These are phyloP conservation scores for Vulpes vulpes DNA, from an alignment of 2,113 vertebrate genomes.

Conservation along the genomic window DNA sequence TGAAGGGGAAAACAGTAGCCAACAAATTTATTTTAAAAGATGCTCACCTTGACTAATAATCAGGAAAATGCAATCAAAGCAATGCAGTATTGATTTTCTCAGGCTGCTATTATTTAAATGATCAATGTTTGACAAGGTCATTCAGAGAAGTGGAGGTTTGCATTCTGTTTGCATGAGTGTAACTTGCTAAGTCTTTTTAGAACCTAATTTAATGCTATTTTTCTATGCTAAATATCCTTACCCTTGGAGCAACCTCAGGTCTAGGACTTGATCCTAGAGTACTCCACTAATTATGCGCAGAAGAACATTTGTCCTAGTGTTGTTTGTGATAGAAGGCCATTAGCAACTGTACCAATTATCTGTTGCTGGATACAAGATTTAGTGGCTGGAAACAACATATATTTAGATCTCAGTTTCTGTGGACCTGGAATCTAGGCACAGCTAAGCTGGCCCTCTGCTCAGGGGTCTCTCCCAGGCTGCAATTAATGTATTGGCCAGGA, in stretches of 20 bases:
- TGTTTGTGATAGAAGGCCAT: neutral
- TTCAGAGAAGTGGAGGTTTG: neutral
- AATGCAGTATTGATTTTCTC: neutral
- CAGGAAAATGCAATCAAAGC: neutral
- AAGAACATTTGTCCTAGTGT: neutral
- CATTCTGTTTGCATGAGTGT: neutral
- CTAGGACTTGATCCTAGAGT: neutral
- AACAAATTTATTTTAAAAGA: neutral
- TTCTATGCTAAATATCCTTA: neutral
- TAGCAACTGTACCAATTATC: neutral
- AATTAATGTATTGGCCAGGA: neutral
- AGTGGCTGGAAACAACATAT: neutral
- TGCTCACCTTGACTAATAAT: neutral
- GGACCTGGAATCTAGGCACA: neutral
- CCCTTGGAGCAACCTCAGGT: neutral
- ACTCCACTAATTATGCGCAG: neutral
- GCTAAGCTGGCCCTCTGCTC: neutral
- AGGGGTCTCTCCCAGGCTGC: neutral
- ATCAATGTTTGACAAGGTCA: neutral
- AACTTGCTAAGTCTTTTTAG: conserved; percentile 6
- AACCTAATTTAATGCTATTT: neutral
- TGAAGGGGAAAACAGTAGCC: neutral
- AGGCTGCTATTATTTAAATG: neutral
- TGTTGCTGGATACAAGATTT: neutral
- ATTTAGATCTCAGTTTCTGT: conserved; percentile 15